Evolutionary conservation across 1,140 invertebrate genomes (phyloP).

Genomic region (Drosophila tani): DNA sequence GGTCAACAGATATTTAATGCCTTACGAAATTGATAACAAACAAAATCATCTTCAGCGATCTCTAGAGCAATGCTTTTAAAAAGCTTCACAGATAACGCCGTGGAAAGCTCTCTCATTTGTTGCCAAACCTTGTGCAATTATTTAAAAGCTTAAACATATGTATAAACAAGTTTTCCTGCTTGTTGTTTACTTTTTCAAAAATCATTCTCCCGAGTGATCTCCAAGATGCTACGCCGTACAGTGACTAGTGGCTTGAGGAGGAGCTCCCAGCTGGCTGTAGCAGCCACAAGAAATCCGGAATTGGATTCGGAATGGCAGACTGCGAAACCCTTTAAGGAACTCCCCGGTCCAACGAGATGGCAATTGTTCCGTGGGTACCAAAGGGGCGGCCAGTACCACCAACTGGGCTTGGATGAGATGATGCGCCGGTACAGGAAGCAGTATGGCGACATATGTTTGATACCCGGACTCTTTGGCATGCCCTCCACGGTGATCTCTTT

Average conservation of each 20-base stretch:
- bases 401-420: conserved; percentile 39
- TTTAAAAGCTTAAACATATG: neutral
- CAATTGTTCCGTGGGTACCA: conserved; percentile 57
- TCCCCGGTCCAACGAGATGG: conserved; percentile 64
- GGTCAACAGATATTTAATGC: neutral
- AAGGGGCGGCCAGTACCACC: conserved; percentile 56
- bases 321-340: conserved; percentile 41
- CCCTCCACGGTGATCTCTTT: conserved; percentile 57
- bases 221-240: conserved; percentile 7
- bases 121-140: conserved; percentile 14
- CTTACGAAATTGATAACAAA: neutral
- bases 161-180: neutral
- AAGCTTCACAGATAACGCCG: neutral
- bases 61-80: neutral
- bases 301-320: conserved; percentile 55
- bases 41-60: neutral
- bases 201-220: neutral
- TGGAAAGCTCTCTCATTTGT: neutral
- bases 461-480: conserved; percentile 65
- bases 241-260: conserved; percentile 2
- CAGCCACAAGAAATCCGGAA: conserved; percentile 1
- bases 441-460: conserved; percentile 51
- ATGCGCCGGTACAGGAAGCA: conserved; percentile 16
- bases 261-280: conserved; percentile 15
- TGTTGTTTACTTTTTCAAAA: neutral